Percentiles rank a stretch among this genome's conserved stretches.
Conservation (phyloP, 1,140 invertebrate genomes). For the Camponotus floridanus region DNA sequence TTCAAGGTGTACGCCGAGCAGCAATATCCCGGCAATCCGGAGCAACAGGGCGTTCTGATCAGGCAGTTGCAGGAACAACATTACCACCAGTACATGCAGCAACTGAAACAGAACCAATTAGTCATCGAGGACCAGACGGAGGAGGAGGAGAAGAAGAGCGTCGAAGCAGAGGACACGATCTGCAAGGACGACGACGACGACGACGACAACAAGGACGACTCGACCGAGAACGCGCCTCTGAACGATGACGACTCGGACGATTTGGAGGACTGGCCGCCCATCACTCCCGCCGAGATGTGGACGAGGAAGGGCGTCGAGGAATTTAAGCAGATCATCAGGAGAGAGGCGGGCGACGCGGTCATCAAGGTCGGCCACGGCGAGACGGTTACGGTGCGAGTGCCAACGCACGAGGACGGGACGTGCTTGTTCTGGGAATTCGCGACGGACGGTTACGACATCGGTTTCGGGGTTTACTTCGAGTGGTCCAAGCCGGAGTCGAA, state of each 20-base stretch:
- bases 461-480: conserved; percentile 99
- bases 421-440: conserved; percentile 99
- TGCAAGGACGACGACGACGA: conserved; percentile 64
- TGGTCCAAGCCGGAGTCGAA: conserved; percentile 96
- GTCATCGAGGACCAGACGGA: conserved; percentile 87
- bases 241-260: conserved; percentile 84
- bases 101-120: conserved; percentile 90
- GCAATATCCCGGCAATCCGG: conserved; percentile 96
- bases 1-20: conserved; percentile 98
- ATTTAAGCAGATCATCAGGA: conserved; percentile 96
- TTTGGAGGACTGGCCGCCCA: conserved; percentile 83
- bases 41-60: conserved; percentile 97
- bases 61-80: conserved; percentile 98
- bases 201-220: conserved; percentile 30
- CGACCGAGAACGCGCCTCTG: conserved; percentile 42
- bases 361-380: conserved; percentile 98
- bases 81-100: conserved; percentile 99
- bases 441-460: conserved; percentile 99
- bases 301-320: conserved; percentile 95
- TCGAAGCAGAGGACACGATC: conserved; percentile 50
- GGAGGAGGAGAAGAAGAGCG: conserved; percentile 57
- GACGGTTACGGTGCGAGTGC: conserved; percentile 98
- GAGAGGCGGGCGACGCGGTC: conserved; percentile 97
- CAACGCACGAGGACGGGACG: conserved; percentile 97
- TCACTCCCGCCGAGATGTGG: conserved; percentile 97